Conservation (phyloP, 2,113 vertebrate genomes). For the Lucifuga dentata region DNA sequence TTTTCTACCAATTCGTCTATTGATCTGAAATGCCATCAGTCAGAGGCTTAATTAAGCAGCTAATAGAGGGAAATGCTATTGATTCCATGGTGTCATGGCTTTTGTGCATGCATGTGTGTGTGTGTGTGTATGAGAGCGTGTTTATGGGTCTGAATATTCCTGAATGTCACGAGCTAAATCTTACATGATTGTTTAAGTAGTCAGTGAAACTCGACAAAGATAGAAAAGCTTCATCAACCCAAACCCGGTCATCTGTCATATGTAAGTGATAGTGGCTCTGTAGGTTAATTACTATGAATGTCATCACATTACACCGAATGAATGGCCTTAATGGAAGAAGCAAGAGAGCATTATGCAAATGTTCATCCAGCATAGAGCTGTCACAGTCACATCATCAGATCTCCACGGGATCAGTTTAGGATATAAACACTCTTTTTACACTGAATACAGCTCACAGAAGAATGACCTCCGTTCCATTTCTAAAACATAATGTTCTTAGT, state of each 20-base stretch:
- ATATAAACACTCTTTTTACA: too few species aligned
- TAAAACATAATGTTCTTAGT: too few species aligned
- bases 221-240: neutral
- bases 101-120: constrained; percentile 27
- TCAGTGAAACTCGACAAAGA: neutral
- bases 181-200: constrained; percentile 5
- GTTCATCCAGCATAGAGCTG: too few species aligned
- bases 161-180: constrained; percentile 1
- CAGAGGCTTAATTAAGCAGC: constrained; percentile 78
- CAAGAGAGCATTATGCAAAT: too few species aligned
- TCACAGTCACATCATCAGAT: too few species aligned
- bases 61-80: constrained; percentile 77
- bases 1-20: constrained; percentile 75
- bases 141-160: constrained; percentile 7
- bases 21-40: constrained; percentile 76
- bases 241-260: neutral
- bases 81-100: constrained; percentile 49
- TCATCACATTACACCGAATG: neutral
- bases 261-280: constrained; percentile 11
- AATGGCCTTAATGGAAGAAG: neutral
- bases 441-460: too few species aligned
- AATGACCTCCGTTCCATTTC: too few species aligned
- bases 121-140: constrained; percentile 9
- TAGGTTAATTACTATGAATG: constrained; percentile 1
- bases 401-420: too few species aligned